Conservation (phyloP, 92 coral and sea anemone genomes). For the Pocillopora meandrina region DNA sequence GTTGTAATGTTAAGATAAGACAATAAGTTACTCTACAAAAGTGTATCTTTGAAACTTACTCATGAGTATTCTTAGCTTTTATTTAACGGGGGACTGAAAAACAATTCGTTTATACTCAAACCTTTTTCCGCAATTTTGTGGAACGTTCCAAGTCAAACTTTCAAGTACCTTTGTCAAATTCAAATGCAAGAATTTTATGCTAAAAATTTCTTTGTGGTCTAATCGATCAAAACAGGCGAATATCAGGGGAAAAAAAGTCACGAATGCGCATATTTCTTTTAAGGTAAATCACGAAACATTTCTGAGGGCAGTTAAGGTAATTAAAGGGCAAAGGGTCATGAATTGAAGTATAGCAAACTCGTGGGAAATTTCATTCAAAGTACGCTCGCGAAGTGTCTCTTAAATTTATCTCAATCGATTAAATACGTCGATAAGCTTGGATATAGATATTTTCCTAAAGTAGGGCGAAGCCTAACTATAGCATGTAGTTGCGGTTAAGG, state of each 20-base stretch:
- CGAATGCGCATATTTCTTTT: neutral
- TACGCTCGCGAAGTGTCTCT: neutral
- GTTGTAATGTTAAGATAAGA: too few relatives aligned
- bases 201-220: slow-evolving; percentile 10
- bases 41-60: too few relatives aligned
- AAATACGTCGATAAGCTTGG: neutral
- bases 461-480: neutral
- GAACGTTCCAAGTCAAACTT: neutral
- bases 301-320: neutral
- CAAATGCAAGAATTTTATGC: neutral
- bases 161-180: neutral
- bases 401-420: neutral
- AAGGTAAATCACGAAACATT: neutral
- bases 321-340: neutral
- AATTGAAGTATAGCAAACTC: neutral
- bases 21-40: too few relatives aligned
- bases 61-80: too few relatives aligned
- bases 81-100: too few relatives aligned
- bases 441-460: neutral
- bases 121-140: neutral
- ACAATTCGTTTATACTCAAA: neutral
- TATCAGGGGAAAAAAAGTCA: slow-evolving; percentile 10
- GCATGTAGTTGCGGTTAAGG: slow-evolving; percentile 3
- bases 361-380: neutral
- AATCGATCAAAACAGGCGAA: slow-evolving; percentile 10